Evolutionary conservation across 2,113 vertebrate genomes (phyloP), one percentile per base, ranked within the genome.

Genomic region (Rhea americana): DNA sequence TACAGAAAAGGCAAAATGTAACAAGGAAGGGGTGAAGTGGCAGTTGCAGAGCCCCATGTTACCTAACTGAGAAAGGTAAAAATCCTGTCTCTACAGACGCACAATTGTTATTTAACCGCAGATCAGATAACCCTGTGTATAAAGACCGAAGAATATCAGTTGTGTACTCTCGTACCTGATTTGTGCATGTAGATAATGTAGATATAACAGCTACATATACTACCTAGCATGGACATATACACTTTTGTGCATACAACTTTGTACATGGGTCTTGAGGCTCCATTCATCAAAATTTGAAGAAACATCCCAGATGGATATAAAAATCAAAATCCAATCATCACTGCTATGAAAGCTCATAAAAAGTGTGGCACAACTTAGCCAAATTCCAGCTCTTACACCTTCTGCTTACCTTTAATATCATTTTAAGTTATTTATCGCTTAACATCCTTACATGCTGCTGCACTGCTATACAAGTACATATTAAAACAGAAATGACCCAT

Each of bases 231-330:
- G 32, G 35, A 80, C 11, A 70, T 9, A 47, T 2, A 1, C 1
- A 39, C 32, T 66, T 62, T 32, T 26, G 3, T 43, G 48, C 9
- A 11, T 15, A 68, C 50, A 67, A 11, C 13, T n/a, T 51, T 30
- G 17, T 45, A 24, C 7, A 22, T 47, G 22, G 3, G 4, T 82
- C 37, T 75, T 53, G 70, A 53, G 7, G 39, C 1, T 50, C 14
- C 7, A 5, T 50, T 82, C 20, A 55, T 20, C 13, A 72, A 79
- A 85, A 58, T 30, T 45, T 41, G 6, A 48, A 43, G 0, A 0
- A 76, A 56, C 9, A 24, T 48, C 13, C 2, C 6, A 48, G 6
- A 73, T 3, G 1, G 14, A 80, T 0, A 2, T 45, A 53, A 81
- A 18, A 65, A 91, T 5, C 7, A 59, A 75, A 71, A 13, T 30